Conservation (phyloP, 2,797 vertebrate species). For the Graptemys geographica region DNA sequence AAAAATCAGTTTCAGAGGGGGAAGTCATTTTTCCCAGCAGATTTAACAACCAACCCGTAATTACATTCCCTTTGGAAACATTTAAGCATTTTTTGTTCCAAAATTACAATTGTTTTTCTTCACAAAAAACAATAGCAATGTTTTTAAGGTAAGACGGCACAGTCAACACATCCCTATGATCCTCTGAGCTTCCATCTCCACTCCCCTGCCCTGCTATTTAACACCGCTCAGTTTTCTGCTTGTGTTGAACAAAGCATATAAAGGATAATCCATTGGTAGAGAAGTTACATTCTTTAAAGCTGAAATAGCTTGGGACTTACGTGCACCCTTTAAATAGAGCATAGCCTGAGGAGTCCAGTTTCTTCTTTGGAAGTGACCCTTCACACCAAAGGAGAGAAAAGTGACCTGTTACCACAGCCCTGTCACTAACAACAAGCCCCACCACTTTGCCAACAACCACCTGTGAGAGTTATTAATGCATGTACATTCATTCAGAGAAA, state of each 20-base stretch:
- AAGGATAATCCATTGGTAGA: not conserved
- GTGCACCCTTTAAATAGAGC: conserved; percentile 97
- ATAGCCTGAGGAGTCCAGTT: conserved; percentile 98
- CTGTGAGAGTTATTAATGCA: not conserved
- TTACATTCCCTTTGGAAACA: not conserved
- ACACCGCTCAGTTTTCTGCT: not conserved
- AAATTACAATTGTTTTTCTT: not conserved
- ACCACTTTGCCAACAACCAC: not conserved
- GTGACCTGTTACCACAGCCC: not conserved
- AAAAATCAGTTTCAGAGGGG: not conserved
- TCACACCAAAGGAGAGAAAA: not conserved
- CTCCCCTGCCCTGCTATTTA: not conserved
- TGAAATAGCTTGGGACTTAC: conserved; percentile 82
- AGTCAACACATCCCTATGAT: not conserved
- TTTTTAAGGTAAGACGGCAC: not conserved
- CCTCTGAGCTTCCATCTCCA: not conserved
- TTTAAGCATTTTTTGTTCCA: not conserved
- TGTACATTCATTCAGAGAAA: not conserved
- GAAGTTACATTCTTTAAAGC: not conserved
- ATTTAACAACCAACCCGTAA: not conserved
- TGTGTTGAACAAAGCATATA: not conserved
- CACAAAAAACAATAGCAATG: not conserved
- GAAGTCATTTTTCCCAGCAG: not conserved
- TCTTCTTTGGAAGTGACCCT: conserved; percentile 89
- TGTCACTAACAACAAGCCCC: not conserved